Evolutionary conservation across 2,888 invertebrate genomes (phyloP).

Genomic region (Thymelicus sylvestris): DNA sequence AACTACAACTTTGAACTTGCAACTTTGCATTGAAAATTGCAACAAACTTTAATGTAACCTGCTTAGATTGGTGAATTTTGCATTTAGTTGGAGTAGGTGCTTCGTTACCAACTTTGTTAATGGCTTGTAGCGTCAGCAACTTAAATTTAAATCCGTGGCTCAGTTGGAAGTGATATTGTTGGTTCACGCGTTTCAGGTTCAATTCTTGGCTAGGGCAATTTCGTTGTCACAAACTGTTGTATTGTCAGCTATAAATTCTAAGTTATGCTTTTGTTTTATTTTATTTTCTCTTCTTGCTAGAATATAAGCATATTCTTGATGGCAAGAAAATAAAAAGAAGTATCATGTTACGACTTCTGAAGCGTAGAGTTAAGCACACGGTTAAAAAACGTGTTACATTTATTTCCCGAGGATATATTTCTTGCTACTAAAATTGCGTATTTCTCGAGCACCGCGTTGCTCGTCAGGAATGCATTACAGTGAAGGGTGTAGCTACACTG

Average conservation of each 20-base stretch:
- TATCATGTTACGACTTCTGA: no score
- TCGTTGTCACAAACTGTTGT: no score
- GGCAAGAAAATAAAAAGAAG: no score
- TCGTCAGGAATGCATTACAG: slow-evolving; percentile 45
- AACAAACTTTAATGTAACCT: slow-evolving; percentile 7
- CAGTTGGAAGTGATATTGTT: no score
- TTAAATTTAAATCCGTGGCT: not conserved
- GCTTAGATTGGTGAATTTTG: slow-evolving; percentile 7
- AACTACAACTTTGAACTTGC: not conserved
- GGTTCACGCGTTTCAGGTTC: no score
- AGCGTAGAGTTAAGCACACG: no score
- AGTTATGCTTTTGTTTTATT: no score
- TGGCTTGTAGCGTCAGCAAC: not conserved
- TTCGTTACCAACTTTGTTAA: not conserved
- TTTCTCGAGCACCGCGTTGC: slow-evolving; percentile 13
- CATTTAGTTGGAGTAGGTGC: not conserved
- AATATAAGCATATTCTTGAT: no score
- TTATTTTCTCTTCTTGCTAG: no score
- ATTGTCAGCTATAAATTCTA: no score
- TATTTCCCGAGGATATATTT: slow-evolving; percentile 4
- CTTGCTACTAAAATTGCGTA: slow-evolving; percentile 20
- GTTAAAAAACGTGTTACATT: no score
- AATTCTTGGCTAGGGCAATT: no score
- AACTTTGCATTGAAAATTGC: not conserved
- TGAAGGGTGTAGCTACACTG: slow-evolving; percentile 16